These are phyloP conservation scores for Cynopterus sphinx DNA, from an alignment of 2,797 vertebrate species.

Conservation along the genomic window DNA sequence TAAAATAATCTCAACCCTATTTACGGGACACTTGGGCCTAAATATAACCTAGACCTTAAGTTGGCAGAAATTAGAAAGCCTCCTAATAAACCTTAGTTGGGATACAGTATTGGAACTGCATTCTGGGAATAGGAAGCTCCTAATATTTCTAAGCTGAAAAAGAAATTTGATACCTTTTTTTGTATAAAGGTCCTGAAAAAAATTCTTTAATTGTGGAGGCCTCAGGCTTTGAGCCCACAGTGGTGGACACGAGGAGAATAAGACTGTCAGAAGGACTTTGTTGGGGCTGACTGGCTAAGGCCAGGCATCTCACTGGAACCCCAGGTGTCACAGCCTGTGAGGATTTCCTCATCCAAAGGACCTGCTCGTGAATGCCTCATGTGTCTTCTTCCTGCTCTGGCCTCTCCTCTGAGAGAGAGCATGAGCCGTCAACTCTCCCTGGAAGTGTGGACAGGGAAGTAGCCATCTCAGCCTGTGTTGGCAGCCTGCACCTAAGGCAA, in stretches of 20 bases:
- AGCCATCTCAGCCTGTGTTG: neutral
- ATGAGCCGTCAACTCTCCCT: neutral
- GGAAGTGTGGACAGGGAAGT: neutral
- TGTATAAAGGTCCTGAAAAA: neutral
- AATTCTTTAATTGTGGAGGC: neutral
- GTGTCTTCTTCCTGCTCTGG: neutral
- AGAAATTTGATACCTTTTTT: neutral
- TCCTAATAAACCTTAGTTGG: neutral
- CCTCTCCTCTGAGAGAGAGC: neutral
- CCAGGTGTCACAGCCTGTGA: too few species aligned
- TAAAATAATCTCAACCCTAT: neutral
- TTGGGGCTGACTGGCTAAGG: neutral
- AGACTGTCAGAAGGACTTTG: neutral
- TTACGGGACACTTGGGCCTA: neutral
- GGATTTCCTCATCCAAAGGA: neutral
- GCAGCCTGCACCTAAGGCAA: neutral
- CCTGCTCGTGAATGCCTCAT: neutral
- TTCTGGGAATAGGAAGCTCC: neutral
- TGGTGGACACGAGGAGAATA: too few species aligned
- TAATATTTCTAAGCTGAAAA: neutral
- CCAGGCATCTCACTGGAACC: too few species aligned
- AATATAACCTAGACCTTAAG: neutral
- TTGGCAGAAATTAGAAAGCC: neutral
- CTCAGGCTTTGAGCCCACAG: neutral
- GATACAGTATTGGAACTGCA: neutral